These are phyloP conservation scores for Formica selysi DNA, from an alignment of 1,140 invertebrate genomes.

Conservation along the genomic window DNA sequence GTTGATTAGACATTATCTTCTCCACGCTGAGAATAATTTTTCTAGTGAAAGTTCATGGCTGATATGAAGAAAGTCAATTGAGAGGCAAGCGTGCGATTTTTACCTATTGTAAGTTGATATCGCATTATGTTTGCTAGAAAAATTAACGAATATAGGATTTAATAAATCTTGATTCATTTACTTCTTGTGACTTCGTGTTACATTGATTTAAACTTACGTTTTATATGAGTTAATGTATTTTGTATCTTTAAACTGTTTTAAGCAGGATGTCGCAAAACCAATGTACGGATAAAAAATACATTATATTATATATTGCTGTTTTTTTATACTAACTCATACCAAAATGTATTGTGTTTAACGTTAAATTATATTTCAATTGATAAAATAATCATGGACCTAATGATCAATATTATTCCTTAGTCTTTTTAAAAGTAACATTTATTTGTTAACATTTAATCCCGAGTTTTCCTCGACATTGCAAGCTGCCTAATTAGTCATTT, in stretches of 20 bases:
- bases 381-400: neutral
- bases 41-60: constrained; percentile 30
- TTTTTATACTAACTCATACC: neutral
- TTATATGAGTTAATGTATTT: neutral
- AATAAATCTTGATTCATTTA: neutral
- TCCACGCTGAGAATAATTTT: constrained; percentile 23
- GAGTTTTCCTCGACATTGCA: neutral
- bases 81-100: constrained; percentile 19
- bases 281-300: neutral
- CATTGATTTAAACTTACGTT: neutral
- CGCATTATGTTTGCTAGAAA: neutral
- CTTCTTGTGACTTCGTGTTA: neutral
- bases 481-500: constrained; percentile 46
- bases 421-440: neutral
- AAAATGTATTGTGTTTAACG: neutral
- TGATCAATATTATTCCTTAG: neutral
- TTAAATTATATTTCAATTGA: constrained; percentile 21
- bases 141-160: neutral
- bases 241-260: neutral
- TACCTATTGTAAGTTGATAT: neutral
- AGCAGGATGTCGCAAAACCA: neutral
- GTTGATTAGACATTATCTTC: constrained; percentile 29
- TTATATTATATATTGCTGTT: neutral
- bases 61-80: constrained; percentile 22
- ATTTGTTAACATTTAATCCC: neutral